These are phyloP conservation scores for Pandemis heparana DNA, from an alignment of 2,888 invertebrate species.

Conservation along the genomic window DNA sequence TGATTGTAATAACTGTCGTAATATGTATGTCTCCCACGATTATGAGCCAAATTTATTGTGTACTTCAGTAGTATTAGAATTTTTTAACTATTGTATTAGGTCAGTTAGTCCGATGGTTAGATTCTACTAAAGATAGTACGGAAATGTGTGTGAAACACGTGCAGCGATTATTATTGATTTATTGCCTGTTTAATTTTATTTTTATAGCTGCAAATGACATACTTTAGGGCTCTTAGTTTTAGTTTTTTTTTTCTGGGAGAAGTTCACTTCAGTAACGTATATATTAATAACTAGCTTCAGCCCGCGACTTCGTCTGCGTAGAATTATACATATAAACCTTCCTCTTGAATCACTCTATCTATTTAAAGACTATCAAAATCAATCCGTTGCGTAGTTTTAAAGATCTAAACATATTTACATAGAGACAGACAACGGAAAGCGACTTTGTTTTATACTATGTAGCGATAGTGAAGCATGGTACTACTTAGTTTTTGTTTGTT, in stretches of 20 bases:
- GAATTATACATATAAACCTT: too few species aligned
- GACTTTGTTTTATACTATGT: too few species aligned
- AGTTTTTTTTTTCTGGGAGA: not conserved
- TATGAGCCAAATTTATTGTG: conserved; percentile 5
- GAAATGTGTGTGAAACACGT: not conserved
- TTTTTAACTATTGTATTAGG: conserved; percentile 17
- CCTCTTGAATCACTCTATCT: too few species aligned
- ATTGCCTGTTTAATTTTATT: not conserved
- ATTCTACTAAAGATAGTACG: conserved; percentile 2
- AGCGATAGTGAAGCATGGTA: too few species aligned
- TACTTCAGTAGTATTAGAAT: not conserved
- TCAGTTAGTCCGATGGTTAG: conserved; percentile 10
- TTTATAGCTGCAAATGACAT: not conserved
- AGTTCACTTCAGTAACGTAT: not conserved
- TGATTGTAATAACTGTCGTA: conserved; percentile 32
- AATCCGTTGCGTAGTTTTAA: too few species aligned
- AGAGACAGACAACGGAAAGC: too few species aligned
- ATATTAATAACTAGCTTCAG: too few species aligned
- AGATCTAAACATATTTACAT: too few species aligned
- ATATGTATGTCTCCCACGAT: conserved; percentile 35
- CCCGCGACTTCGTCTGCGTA: too few species aligned
- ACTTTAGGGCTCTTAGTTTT: not conserved
- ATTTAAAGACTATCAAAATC: too few species aligned
- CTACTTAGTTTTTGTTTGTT: too few species aligned
- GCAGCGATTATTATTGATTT: not conserved